phyloP scores from a whole-genome alignment of 2,113 vertebrate species.

The Scalopus aquaticus region DNA sequence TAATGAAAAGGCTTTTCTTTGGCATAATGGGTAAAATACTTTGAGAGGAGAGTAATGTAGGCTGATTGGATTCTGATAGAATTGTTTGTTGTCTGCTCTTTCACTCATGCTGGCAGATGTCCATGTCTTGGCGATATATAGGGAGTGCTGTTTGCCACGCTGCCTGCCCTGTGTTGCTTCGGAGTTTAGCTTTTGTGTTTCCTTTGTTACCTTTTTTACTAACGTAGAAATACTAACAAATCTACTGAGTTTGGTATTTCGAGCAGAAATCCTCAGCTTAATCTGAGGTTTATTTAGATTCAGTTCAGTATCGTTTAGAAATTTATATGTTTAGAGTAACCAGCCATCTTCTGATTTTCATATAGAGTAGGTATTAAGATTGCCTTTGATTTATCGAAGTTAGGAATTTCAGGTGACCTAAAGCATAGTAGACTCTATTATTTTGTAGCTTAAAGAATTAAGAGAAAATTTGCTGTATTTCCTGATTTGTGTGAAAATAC shows the following conservation, averaged over 20 bases:
- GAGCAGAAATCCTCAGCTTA: not conserved
- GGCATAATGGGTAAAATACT: conserved; percentile 30
- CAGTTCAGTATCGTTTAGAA: not conserved
- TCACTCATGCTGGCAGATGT: not conserved
- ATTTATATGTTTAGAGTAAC: not conserved
- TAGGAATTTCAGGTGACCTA: not conserved
- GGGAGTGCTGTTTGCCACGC: not conserved
- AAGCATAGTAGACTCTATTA: not conserved
- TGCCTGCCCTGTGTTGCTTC: not conserved
- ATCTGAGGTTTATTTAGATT: not conserved
- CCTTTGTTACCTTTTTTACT: not conserved
- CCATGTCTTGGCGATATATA: not conserved
- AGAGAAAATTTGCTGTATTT: not conserved
- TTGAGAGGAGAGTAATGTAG: not conserved
- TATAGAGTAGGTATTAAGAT: not conserved
- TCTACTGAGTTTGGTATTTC: not conserved
- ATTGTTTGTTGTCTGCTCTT: not conserved
- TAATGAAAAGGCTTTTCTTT: conserved; percentile 24
- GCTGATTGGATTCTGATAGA: not conserved
- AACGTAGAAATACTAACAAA: not conserved
- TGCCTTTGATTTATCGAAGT: not conserved
- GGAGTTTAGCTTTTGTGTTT: not conserved
- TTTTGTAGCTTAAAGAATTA: not conserved
- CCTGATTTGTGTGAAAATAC: not conserved
- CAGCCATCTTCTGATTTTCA: not conserved